These are phyloP conservation scores for Bubo scandiacus DNA, from an alignment of 2,113 vertebrate genomes.

Conservation along the genomic window DNA sequence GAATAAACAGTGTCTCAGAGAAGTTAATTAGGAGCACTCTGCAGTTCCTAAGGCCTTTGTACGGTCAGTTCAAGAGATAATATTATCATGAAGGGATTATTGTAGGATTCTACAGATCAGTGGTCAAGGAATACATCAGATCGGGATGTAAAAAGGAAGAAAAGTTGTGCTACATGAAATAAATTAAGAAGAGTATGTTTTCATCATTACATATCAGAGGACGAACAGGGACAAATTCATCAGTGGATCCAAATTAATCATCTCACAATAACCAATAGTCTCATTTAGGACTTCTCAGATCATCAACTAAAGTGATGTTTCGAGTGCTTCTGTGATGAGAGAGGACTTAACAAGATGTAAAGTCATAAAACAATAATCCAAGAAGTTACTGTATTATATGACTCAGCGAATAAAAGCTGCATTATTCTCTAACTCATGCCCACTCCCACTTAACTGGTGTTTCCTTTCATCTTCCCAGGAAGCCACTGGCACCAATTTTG, in stretches of 20 bases:
- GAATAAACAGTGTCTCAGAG: not conserved
- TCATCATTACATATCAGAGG: not conserved
- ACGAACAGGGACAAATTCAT: not conserved
- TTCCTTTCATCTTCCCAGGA: not conserved
- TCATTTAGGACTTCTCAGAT: not conserved
- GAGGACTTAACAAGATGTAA: not conserved
- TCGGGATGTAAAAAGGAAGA: not conserved
- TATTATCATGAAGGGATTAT: not conserved
- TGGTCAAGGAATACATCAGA: not conserved
- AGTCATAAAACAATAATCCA: not conserved
- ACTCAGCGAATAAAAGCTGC: not conserved
- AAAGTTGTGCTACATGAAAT: not conserved
- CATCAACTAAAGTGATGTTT: not conserved
- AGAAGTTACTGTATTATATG: rapidly evolving
- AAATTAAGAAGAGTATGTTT: not conserved
- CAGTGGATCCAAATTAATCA: not conserved
- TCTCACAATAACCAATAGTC: not conserved
- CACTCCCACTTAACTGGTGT: rapidly evolving
- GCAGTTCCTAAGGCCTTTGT: not conserved
- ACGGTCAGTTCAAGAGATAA: not conserved
- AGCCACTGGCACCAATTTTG: not conserved
- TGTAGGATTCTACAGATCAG: not conserved
- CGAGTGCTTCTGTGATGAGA: not conserved
- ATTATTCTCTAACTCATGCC: not conserved
- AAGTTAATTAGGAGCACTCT: slow-evolving; percentile 4